Percentiles rank a stretch among this genome's conserved stretches.
Conservation (phyloP, 2,113 vertebrate species). For the Tor tambroides region DNA sequence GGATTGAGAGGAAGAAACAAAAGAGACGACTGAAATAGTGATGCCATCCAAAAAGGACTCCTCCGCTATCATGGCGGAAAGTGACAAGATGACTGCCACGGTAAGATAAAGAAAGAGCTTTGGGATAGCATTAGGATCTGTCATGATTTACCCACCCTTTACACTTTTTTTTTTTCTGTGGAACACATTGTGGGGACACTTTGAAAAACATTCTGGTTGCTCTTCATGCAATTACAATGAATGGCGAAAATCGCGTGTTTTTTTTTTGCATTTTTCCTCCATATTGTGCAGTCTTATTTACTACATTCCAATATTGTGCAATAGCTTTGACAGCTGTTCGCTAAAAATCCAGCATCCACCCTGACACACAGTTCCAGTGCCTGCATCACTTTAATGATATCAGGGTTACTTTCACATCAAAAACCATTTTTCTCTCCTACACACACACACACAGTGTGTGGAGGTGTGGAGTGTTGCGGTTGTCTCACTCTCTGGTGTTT, state of each 20-base stretch:
- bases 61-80: slow-evolving; percentile 70
- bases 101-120: slow-evolving; percentile 61
- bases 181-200: neutral
- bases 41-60: slow-evolving; percentile 77
- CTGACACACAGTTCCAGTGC: neutral
- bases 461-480: neutral
- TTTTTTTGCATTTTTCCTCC: neutral
- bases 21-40: slow-evolving; percentile 58
- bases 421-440: slow-evolving; percentile 20
- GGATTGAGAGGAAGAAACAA: slow-evolving; percentile 67
- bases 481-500: slow-evolving; percentile 33
- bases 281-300: neutral
- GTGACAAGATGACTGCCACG: slow-evolving; percentile 73
- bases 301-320: neutral
- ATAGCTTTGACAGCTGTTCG: neutral
- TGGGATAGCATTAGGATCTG: neutral
- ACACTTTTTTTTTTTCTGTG: neutral
- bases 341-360: neutral
- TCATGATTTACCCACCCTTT: neutral
- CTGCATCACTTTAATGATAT: neutral
- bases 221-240: neutral
- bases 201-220: neutral
- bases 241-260: too few species aligned
- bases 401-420: neutral
- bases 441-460: neutral